Evolutionary conservation across 2,113 vertebrate genomes (phyloP).

Genomic region (Gopherus flavomarginatus): DNA sequence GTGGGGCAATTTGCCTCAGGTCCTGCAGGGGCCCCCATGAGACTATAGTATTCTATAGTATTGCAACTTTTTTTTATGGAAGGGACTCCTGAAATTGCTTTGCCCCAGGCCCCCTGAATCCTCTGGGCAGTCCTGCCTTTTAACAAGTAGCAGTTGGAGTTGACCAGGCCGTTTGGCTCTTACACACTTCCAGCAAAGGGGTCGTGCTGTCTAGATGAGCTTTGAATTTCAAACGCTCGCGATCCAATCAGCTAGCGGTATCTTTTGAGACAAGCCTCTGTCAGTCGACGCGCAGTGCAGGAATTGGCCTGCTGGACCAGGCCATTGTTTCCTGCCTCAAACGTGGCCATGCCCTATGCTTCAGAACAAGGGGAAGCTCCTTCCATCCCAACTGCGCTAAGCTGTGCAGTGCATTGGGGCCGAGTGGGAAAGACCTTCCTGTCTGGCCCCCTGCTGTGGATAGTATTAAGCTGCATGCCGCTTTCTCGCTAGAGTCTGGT

Average conservation of each 20-base stretch:
- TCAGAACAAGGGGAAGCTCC: neutral
- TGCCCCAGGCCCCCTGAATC: too few relatives aligned
- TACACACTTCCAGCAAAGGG: neutral
- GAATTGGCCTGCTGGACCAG: too few relatives aligned
- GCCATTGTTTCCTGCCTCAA: too few relatives aligned
- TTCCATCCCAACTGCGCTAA: neutral
- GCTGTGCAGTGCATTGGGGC: neutral
- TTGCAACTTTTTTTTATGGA: too few relatives aligned
- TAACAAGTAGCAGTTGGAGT: neutral
- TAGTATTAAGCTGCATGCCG: neutral
- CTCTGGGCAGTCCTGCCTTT: neutral
- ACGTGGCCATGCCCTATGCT: too few relatives aligned
- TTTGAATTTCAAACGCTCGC: neutral
- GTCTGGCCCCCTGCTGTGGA: neutral
- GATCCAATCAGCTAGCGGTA: neutral
- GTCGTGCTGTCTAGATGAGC: neutral
- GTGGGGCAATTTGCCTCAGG: too few relatives aligned
- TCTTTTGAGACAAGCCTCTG: neutral
- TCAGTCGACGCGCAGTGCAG: too few relatives aligned
- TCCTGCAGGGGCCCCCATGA: too few relatives aligned
- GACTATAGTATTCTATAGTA: too few relatives aligned
- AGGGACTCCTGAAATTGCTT: too few relatives aligned
- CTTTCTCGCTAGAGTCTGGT: neutral
- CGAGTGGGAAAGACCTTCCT: neutral
- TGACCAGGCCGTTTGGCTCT: neutral